Evolutionary conservation across 1,140 invertebrate genomes (phyloP).

Genomic region (Tetraneura akinire): DNA sequence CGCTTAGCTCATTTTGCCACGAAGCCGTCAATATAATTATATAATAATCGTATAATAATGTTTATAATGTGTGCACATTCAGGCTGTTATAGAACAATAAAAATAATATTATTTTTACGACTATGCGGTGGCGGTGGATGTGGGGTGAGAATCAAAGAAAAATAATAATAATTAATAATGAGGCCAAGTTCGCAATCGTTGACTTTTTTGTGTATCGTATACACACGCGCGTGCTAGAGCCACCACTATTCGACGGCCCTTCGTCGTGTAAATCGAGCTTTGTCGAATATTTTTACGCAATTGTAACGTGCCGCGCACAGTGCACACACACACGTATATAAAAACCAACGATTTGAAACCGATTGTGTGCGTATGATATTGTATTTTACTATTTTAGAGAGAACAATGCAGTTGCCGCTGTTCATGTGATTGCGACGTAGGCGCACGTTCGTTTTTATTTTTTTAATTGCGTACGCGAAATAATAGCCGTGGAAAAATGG

Average conservation of each 20-base stretch:
- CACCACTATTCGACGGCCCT: background rate
- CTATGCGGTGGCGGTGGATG: background rate
- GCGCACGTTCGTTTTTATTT: background rate
- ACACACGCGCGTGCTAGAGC: constrained; percentile 1
- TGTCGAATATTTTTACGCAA: constrained; percentile 43
- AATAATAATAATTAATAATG: background rate
- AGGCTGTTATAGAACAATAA: background rate
- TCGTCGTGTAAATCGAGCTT: constrained; percentile 50
- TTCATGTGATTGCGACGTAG: constrained; percentile 1
- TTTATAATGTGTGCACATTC: background rate
- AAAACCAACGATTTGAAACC: constrained; percentile 25
- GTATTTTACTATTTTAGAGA: background rate
- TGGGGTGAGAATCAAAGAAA: background rate
- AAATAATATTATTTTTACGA: background rate
- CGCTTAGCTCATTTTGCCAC: no score
- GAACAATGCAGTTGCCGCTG: constrained; percentile 8
- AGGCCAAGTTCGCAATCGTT: constrained; percentile 34
- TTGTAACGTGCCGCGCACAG: constrained; percentile 54
- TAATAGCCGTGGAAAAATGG: background rate
- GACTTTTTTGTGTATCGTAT: background rate
- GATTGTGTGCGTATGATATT: background rate
- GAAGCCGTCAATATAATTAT: no score
- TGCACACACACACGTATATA: constrained; percentile 2
- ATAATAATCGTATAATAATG: no score
- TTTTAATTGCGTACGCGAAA: background rate